phyloP scores from a whole-genome alignment of 2,888 invertebrate species.

The Panzeria rudis region DNA sequence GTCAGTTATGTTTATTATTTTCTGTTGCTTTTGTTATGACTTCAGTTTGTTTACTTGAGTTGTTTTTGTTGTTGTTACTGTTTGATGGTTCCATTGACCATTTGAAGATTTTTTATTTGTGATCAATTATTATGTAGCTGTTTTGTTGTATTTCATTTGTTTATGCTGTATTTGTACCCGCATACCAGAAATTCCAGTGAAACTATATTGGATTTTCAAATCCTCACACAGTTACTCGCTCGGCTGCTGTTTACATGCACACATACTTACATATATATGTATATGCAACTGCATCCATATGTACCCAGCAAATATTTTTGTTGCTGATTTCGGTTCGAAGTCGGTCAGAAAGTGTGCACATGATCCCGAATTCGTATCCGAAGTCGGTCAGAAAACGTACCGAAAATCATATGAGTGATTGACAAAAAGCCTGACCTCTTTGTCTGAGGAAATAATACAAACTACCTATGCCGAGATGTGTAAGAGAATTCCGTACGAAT shows the following conservation, averaged over 20 bases:
- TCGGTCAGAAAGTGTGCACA: no score
- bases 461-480: no score
- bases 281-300: no score
- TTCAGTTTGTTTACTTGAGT: constrained; percentile 32
- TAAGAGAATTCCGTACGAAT: no score
- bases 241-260: no score
- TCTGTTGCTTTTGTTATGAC: constrained; percentile 22
- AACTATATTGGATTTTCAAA: constrained; percentile 46
- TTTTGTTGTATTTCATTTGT: constrained; percentile 10
- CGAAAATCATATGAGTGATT: no score
- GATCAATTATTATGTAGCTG: constrained; percentile 10
- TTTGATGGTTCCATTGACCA: constrained; percentile 66
- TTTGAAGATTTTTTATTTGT: constrained; percentile 41
- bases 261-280: neutral
- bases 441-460: no score
- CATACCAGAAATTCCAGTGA: constrained; percentile 74
- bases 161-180: constrained; percentile 55
- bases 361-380: no score
- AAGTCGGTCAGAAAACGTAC: no score
- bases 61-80: constrained; percentile 9
- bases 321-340: no score
- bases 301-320: no score
- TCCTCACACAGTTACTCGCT: neutral
- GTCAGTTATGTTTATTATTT: constrained; percentile 24
- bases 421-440: no score